phyloP scores from a whole-genome alignment of 2,113 vertebrate genomes.

The Amblyornis subalaris region DNA sequence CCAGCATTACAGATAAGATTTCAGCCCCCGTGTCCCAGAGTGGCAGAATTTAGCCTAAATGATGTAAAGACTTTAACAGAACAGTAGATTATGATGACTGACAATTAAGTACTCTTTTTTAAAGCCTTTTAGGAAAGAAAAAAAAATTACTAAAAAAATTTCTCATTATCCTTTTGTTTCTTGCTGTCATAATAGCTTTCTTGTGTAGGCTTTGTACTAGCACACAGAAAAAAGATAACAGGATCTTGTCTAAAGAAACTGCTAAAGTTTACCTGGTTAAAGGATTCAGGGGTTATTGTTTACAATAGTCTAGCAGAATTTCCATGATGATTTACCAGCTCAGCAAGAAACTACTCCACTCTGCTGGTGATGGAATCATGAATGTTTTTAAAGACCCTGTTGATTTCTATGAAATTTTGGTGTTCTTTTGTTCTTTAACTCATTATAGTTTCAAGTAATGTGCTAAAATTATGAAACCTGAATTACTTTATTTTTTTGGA shows the following conservation, averaged over 20 bases:
- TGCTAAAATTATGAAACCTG: background rate
- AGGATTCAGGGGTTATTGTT: background rate
- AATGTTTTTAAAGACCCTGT: background rate
- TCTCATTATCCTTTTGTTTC: constrained; percentile 53
- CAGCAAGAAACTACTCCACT: background rate
- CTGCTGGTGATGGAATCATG: background rate
- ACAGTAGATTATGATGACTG: constrained; percentile 20
- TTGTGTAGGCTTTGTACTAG: constrained; percentile 46
- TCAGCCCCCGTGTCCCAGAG: constrained; percentile 32
- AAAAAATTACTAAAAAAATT: background rate
- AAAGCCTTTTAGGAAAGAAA: background rate
- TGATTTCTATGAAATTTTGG: background rate
- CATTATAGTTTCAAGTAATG: background rate
- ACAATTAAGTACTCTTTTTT: constrained; percentile 50
- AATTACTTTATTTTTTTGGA: background rate
- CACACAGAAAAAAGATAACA: background rate
- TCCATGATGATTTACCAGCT: background rate
- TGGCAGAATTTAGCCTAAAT: constrained; percentile 32
- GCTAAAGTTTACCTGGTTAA: background rate
- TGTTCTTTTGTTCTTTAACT: background rate
- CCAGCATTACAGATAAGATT: background rate
- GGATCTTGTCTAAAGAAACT: background rate
- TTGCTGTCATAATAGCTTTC: constrained; percentile 52
- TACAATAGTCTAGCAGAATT: background rate
- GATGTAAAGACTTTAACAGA: constrained; percentile 27